These are phyloP conservation scores for Scophthalmus maximus DNA, from an alignment of 2,113 vertebrate species.

Conservation along the genomic window DNA sequence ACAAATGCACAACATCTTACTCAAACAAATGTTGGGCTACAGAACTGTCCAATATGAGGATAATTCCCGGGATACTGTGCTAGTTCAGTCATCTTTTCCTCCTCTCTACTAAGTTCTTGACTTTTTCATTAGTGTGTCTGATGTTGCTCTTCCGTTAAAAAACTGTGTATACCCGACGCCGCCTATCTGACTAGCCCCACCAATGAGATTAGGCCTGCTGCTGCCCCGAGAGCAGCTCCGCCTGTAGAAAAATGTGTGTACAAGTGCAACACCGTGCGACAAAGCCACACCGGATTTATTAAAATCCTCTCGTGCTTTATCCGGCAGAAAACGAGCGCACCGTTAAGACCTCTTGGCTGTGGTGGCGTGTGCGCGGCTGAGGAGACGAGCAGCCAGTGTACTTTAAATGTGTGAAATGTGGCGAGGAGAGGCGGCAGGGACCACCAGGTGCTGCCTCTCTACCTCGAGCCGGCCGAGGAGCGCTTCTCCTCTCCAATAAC, in stretches of 20 bases:
- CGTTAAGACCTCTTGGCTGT: conserved; percentile 66
- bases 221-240: conserved; percentile 44
- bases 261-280: conserved; percentile 58
- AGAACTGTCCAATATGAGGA: no score
- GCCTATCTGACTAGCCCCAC: conserved; percentile 18
- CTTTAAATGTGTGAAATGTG: conserved; percentile 72
- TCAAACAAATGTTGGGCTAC: no score
- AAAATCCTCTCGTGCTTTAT: conserved; percentile 69
- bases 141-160: conserved; percentile 24
- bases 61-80: background rate
- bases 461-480: conserved; percentile 68
- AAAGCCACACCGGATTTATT: conserved; percentile 72
- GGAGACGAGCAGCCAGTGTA: conserved; percentile 58
- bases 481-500: conserved; percentile 80
- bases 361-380: conserved; percentile 41
- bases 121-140: conserved; percentile 14
- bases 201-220: conserved; percentile 48
- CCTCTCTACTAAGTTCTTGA: background rate
- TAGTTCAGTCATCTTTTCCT: background rate
- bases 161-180: conserved; percentile 16
- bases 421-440: conserved; percentile 66
- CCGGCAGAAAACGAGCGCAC: conserved; percentile 47
- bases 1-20: no score
- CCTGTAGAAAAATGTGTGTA: conserved; percentile 56
- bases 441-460: conserved; percentile 82